These are phyloP conservation scores for Cyphomyrus plagiostoma DNA, from an alignment of 2,113 vertebrate genomes.

Conservation along the genomic window DNA sequence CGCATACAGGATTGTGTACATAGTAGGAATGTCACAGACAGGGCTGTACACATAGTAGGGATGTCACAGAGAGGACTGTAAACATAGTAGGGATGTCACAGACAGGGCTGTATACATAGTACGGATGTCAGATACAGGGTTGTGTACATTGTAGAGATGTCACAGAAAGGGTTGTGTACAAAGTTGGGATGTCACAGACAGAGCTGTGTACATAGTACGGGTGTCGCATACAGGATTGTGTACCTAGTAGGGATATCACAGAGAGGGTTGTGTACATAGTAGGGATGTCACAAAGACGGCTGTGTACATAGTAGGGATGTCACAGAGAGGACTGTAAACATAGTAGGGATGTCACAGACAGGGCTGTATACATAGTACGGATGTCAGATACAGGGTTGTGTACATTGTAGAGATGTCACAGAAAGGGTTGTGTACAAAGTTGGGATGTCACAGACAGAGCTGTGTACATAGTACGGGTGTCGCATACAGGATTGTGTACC, in stretches of 20 bases:
- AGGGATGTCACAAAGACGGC: too few relatives aligned
- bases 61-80: neutral
- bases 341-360: too few relatives aligned
- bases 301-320: constrained; percentile 37
- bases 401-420: neutral
- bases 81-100: neutral
- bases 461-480: neutral
- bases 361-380: neutral
- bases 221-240: neutral
- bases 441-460: too few relatives aligned
- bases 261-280: neutral
- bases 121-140: neutral
- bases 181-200: constrained; percentile 36
- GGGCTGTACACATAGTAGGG: constrained; percentile 36
- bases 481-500: neutral
- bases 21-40: too few relatives aligned
- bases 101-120: neutral
- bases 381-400: neutral
- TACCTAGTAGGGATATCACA: constrained; percentile 37
- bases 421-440: constrained; percentile 35
- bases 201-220: neutral
- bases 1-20: neutral
- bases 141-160: neutral
- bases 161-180: neutral
- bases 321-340: neutral